Conservation (phyloP, 1,140 invertebrate species). For the Aplysia californica region DNA sequence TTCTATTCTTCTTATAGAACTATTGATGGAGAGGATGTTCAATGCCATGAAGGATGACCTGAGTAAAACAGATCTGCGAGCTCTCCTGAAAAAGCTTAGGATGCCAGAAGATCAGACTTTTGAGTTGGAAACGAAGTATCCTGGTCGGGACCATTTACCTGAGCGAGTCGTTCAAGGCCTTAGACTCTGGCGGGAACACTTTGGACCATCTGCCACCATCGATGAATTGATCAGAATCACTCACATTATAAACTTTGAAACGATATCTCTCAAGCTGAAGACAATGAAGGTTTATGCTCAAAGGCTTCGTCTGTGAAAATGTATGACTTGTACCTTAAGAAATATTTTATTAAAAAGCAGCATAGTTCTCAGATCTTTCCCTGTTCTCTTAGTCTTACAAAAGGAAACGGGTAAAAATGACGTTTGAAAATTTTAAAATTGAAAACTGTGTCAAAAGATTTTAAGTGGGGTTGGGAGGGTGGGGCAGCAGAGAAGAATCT, state of each 20-base stretch:
- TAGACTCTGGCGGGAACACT: constrained; percentile 56
- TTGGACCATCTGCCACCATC: constrained; percentile 50
- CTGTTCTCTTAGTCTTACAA: too few relatives aligned
- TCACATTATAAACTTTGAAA: constrained; percentile 59
- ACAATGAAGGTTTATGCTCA: constrained; percentile 61
- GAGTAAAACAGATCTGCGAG: constrained; percentile 60
- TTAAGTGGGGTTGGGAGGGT: too few relatives aligned
- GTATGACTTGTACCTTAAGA: too few relatives aligned
- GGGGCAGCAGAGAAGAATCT: too few relatives aligned
- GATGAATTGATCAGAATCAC: constrained; percentile 61
- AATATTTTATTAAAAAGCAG: too few relatives aligned
- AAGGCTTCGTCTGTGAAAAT: constrained; percentile 48
- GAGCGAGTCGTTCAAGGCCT: constrained; percentile 52
- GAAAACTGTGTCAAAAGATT: too few relatives aligned
- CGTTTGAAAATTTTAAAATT: too few relatives aligned
- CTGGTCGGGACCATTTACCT: constrained; percentile 57
- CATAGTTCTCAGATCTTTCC: too few relatives aligned
- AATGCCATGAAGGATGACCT: constrained; percentile 50
- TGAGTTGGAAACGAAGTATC: constrained; percentile 58
- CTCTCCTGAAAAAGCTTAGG: constrained; percentile 61
- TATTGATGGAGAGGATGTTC: constrained; percentile 59
- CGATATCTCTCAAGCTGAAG: constrained; percentile 48
- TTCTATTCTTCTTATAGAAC: constrained; percentile 39
- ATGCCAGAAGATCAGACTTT: constrained; percentile 56
- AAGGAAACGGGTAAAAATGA: too few relatives aligned